These are phyloP conservation scores for Drosophila nikananu DNA, from an alignment of 1,140 invertebrate genomes.

Conservation along the genomic window DNA sequence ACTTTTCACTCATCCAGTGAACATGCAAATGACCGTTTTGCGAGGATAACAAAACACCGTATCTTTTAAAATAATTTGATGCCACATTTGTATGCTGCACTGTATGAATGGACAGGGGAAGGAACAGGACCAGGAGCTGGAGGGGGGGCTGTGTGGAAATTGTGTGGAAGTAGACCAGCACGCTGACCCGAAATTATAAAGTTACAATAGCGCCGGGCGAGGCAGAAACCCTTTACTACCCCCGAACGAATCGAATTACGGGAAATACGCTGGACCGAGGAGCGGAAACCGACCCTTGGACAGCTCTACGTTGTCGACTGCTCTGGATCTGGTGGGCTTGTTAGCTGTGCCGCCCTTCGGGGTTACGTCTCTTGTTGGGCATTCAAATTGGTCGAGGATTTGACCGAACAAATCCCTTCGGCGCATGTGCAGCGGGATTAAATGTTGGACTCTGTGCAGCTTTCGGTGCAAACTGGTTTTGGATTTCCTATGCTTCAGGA, in stretches of 20 bases:
- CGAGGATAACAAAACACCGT: slow-evolving; percentile 14
- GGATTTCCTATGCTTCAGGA: slow-evolving; percentile 70
- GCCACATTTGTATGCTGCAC: slow-evolving; percentile 62
- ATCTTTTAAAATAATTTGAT: slow-evolving; percentile 69
- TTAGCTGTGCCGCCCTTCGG: slow-evolving; percentile 59
- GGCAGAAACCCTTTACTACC: slow-evolving; percentile 74
- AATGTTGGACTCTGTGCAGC: slow-evolving; percentile 70
- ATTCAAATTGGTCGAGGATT: slow-evolving; percentile 72
- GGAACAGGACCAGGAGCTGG: neutral
- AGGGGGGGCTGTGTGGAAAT: slow-evolving; percentile 10
- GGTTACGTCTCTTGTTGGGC: slow-evolving; percentile 33
- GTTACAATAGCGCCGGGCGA: slow-evolving; percentile 59
- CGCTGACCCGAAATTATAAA: slow-evolving; percentile 80
- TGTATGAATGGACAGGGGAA: slow-evolving; percentile 12
- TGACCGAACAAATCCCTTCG: slow-evolving; percentile 80
- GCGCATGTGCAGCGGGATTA: slow-evolving; percentile 78
- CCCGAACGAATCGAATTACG: slow-evolving; percentile 65
- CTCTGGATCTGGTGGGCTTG: slow-evolving; percentile 41
- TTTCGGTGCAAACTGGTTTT: slow-evolving; percentile 73
- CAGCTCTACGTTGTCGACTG: slow-evolving; percentile 53
- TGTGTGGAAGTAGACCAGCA: slow-evolving; percentile 40
- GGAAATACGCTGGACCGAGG: slow-evolving; percentile 38
- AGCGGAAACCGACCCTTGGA: slow-evolving; percentile 57
- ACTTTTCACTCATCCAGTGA: slow-evolving; percentile 47
- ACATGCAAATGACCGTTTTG: slow-evolving; percentile 53